Evolutionary conservation across 2,113 vertebrate species (phyloP).

Genomic region (Centropristis striata): DNA sequence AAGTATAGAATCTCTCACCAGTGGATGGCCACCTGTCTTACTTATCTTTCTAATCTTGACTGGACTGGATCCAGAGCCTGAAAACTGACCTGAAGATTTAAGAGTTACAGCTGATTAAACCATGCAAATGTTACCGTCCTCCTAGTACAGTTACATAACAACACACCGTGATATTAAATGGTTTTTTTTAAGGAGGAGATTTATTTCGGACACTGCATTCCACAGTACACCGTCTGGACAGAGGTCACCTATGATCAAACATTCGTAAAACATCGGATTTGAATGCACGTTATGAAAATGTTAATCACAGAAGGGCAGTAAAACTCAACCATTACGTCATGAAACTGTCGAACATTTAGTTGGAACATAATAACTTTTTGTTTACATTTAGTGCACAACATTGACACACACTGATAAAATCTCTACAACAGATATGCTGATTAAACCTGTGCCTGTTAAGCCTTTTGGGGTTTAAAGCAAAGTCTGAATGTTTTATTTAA

Average conservation of each 20-base stretch:
- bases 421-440: slow-evolving; percentile 58
- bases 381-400: slow-evolving; percentile 71
- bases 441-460: slow-evolving; percentile 33
- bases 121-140: neutral
- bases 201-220: slow-evolving; percentile 78
- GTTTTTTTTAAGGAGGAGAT: slow-evolving; percentile 67
- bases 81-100: neutral
- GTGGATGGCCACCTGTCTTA: slow-evolving; percentile 30
- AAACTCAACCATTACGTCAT: slow-evolving; percentile 69
- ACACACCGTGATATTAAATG: slow-evolving; percentile 33
- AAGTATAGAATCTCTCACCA: too few species aligned
- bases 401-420: slow-evolving; percentile 68
- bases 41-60: neutral
- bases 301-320: slow-evolving; percentile 65
- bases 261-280: slow-evolving; percentile 57
- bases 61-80: slow-evolving; percentile 14
- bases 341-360: slow-evolving; percentile 69
- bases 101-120: neutral
- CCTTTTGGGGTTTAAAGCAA: slow-evolving; percentile 13
- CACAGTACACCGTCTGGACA: slow-evolving; percentile 72
- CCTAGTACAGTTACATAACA: slow-evolving; percentile 62
- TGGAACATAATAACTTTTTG: slow-evolving; percentile 66
- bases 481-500: slow-evolving; percentile 14
- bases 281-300: slow-evolving; percentile 64
- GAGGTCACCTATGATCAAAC: slow-evolving; percentile 71